Evolutionary conservation across 1,140 invertebrate species (phyloP), one percentile per base, ranked within the genome.

Genomic region (Drosophila sproati): DNA sequence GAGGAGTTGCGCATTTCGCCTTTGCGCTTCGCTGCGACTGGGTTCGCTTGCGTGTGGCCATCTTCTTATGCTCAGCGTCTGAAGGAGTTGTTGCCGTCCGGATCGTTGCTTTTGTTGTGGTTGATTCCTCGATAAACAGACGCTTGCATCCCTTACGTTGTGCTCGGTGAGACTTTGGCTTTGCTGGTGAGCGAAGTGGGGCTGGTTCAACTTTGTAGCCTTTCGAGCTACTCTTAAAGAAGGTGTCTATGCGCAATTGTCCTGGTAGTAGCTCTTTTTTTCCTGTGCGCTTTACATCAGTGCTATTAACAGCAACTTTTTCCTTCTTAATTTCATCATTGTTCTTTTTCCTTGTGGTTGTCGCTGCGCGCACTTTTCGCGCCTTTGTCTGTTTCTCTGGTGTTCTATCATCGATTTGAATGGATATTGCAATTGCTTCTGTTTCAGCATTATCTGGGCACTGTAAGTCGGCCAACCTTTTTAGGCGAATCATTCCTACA

Each of bases 191-290:
- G 3, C 5, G 39, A 7, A 34, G 48, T 57, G 43, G 0, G 0
- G 5, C 6, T 5, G 6, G 2, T 8, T 80, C 77, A 2, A 85
- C 73, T 45, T 80, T 85, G 39, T 76, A 86, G 20, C 52, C 88
- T 62, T 92, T 92, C 0, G 78, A 7, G 8, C 60, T 34, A 28
- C 83, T 89, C 10, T 86, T 91, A 29, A 91, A 92, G 12, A 80
- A 92, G 5, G 66, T 54, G 69, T 92, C 81, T 1, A 92, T 92
- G 2, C 85, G 74, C 52, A 78, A 35, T 59, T 92, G 91, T 2
- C 75, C 76, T 1, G 83, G 73, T 4, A 79, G 57, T 0, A 73
- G 78, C 10, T 83, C 80, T 20, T 89, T 92, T 50, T 70, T 88
- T 1, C 12, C 41, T 0, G 71, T 69, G 8, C 80, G 80, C 31